These are phyloP conservation scores for Sinonovacula constricta DNA, from an alignment of 1,140 invertebrate genomes.

Conservation along the genomic window DNA sequence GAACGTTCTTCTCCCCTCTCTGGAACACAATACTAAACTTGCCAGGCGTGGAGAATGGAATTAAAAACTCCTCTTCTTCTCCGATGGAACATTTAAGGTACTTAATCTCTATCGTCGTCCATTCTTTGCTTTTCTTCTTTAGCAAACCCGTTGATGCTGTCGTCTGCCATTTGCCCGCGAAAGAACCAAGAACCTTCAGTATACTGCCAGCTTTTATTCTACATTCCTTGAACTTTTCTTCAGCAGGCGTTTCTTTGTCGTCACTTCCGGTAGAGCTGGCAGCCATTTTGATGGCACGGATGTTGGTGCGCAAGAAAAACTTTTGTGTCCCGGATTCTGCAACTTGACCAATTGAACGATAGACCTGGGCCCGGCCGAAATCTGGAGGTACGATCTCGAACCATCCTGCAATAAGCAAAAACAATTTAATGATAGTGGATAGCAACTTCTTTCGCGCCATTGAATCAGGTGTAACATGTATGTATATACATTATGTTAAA, in stretches of 20 bases:
- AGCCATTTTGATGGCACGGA: slow-evolving; percentile 67
- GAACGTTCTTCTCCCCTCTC: slow-evolving; percentile 54
- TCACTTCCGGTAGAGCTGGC: too few species aligned
- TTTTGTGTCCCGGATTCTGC: slow-evolving; percentile 63
- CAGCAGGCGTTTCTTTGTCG: slow-evolving; percentile 1
- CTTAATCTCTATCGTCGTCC: slow-evolving; percentile 62
- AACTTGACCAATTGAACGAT: slow-evolving; percentile 65
- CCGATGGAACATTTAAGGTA: slow-evolving; percentile 69
- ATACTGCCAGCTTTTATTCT: slow-evolving; percentile 66
- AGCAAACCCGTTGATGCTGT: slow-evolving; percentile 63
- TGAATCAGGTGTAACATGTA: too few species aligned
- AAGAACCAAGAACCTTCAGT: slow-evolving; percentile 57
- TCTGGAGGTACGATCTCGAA: slow-evolving; percentile 71
- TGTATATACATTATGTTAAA: too few species aligned
- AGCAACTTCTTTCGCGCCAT: too few species aligned
- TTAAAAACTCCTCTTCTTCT: slow-evolving; percentile 63
- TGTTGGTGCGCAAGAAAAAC: slow-evolving; percentile 69
- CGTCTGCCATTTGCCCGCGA: slow-evolving; percentile 71
- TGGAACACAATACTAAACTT: slow-evolving; percentile 72
- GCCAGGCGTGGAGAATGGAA: slow-evolving; percentile 66
- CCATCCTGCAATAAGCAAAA: slow-evolving; percentile 62
- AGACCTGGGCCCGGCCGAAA: slow-evolving; percentile 62
- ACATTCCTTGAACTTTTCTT: slow-evolving; percentile 61
- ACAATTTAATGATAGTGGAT: neutral
- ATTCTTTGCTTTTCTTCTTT: slow-evolving; percentile 66